phyloP scores from a whole-genome alignment of 1,140 invertebrate genomes.

The Bombyx mandarina region DNA sequence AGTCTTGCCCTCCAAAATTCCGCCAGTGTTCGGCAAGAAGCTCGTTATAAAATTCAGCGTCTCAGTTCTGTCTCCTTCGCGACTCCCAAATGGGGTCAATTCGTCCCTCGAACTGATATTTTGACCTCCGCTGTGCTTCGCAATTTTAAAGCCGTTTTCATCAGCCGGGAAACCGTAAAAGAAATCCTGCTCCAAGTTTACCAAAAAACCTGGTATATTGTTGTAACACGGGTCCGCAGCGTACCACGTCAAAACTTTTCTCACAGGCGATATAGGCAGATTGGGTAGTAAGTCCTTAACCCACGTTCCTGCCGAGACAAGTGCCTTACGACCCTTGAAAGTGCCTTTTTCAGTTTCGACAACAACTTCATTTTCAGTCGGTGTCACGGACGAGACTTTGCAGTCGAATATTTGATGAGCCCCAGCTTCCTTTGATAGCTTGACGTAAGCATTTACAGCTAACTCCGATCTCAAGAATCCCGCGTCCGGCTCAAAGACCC shows the following conservation, averaged over 20 bases:
- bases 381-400: neutral
- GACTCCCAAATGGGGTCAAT: neutral
- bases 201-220: neutral
- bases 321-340: neutral
- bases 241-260: conserved; percentile 3
- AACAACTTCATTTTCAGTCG: conserved; percentile 1
- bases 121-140: conserved; percentile 4
- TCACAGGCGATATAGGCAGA: neutral
- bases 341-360: conserved; percentile 1
- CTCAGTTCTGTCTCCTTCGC: conserved; percentile 1
- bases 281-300: conserved; percentile 2
- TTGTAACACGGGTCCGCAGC: neutral
- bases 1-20: neutral
- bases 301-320: conserved; percentile 2
- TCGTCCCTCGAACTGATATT: neutral
- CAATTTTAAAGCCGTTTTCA: conserved; percentile 2
- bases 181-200: neutral
- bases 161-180: conserved; percentile 1
- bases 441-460: neutral
- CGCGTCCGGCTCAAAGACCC: neutral
- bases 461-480: conserved; percentile 1
- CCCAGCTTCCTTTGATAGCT: conserved; percentile 2
- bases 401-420: conserved; percentile 4
- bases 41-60: neutral
- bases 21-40: conserved; percentile 2